phyloP scores from a whole-genome alignment of 2,888 invertebrate genomes.

The Melanchra persicariae region DNA sequence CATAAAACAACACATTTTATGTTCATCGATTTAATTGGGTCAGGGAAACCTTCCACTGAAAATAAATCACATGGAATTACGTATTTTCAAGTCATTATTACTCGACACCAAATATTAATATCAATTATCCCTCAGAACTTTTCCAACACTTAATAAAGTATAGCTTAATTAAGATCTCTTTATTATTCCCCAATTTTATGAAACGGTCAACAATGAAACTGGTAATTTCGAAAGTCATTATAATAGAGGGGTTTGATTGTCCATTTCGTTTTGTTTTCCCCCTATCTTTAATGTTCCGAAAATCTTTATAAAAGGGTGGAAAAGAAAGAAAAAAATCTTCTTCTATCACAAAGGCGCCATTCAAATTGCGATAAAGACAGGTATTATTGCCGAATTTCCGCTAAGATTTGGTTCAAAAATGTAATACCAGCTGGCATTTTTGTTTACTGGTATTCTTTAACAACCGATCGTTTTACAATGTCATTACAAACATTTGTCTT shows the following conservation, averaged over 20 bases:
- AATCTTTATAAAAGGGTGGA: conserved; percentile 11
- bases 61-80: conserved; percentile 41
- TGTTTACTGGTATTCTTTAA: not conserved
- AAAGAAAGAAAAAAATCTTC: conserved; percentile 21
- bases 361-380: conserved; percentile 27
- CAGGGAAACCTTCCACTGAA: conserved; percentile 17
- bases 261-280: conserved; percentile 42
- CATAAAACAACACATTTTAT: conserved; percentile 16
- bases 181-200: conserved; percentile 46
- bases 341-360: conserved; percentile 21
- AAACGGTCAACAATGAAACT: conserved; percentile 38
- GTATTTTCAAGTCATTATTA: conserved; percentile 26
- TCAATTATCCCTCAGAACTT: conserved; percentile 35
- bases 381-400: conserved; percentile 45
- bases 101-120: conserved; percentile 45
- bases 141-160: conserved; percentile 23
- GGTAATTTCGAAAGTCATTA: conserved; percentile 44
- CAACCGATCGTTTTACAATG: not conserved
- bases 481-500: not conserved
- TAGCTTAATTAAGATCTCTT: conserved; percentile 54
- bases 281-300: conserved; percentile 36
- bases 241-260: conserved; percentile 36
- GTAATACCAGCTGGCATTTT: conserved; percentile 28
- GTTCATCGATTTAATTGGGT: conserved; percentile 27
- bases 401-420: conserved; percentile 21